phyloP scores from a whole-genome alignment of 2,797 vertebrate species.

The Alcedo quadribrachys region DNA sequence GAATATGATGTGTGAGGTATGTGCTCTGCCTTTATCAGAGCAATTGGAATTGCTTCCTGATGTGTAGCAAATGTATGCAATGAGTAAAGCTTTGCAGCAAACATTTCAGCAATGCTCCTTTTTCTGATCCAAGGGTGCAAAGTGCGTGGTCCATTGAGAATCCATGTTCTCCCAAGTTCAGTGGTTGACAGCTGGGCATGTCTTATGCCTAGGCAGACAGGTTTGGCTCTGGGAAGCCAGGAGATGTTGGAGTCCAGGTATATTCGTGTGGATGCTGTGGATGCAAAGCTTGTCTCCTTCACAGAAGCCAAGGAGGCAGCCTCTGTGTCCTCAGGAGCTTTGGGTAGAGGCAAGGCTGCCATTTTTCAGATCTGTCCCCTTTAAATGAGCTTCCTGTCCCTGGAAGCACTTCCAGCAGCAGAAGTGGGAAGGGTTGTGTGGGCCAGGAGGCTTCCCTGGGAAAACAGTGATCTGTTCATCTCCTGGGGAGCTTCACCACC shows the following conservation, averaged over 20 bases:
- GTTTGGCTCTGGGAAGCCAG: background rate
- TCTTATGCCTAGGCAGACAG: background rate
- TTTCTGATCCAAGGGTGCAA: background rate
- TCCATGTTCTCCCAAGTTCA: background rate
- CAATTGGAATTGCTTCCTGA: constrained; percentile 34
- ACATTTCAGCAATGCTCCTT: background rate
- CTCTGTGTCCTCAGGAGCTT: background rate
- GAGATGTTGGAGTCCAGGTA: background rate
- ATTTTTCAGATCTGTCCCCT: constrained; percentile 23
- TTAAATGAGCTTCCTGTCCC: constrained; percentile 36
- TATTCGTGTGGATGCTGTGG: background rate
- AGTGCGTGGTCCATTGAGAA: background rate
- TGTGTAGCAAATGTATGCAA: background rate
- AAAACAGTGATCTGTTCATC: background rate
- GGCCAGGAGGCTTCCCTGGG: background rate
- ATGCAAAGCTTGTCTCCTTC: background rate
- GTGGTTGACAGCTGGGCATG: background rate
- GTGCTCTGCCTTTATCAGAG: background rate
- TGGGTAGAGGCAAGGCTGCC: background rate
- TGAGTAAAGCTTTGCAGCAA: constrained; percentile 29
- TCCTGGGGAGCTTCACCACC: background rate
- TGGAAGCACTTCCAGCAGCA: constrained; percentile 22
- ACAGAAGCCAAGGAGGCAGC: background rate
- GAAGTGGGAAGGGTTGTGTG: background rate
- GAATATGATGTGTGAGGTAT: background rate